Percentiles rank a stretch among this genome's conserved stretches.
phyloP scores from a whole-genome alignment of 2,113 vertebrate genomes.

The Misgurnus anguillicaudatus region DNA sequence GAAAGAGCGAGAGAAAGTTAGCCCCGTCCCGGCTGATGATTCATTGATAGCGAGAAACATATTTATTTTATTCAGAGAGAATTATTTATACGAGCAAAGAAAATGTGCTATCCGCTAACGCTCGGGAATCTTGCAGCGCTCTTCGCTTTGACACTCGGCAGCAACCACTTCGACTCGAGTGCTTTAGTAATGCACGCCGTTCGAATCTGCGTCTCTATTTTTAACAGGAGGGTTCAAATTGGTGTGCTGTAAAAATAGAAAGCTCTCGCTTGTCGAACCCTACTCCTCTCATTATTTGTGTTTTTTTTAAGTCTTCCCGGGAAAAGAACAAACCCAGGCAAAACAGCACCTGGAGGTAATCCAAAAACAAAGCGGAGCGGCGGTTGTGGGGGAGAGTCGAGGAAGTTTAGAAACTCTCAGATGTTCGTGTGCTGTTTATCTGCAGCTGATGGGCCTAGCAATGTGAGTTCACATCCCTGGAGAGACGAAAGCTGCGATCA shows the following conservation, averaged over 20 bases:
- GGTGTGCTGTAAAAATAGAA: constrained; percentile 1
- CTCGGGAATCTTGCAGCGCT: constrained; percentile 53
- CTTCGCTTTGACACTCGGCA: constrained; percentile 42
- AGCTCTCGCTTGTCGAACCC: neutral
- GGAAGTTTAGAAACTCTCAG: constrained; percentile 29
- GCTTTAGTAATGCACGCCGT: constrained; percentile 6
- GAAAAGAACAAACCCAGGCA: constrained; percentile 39
- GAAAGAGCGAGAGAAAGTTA: constrained; percentile 44
- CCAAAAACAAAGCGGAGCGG: constrained; percentile 45
- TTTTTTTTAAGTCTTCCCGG: neutral
- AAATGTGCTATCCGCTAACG: constrained; percentile 67
- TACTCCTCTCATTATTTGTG: constrained; percentile 25
- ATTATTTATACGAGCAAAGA: constrained; percentile 73
- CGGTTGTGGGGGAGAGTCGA: constrained; percentile 14
- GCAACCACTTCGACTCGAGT: neutral
- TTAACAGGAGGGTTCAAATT: constrained; percentile 26
- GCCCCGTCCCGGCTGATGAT: constrained; percentile 65
- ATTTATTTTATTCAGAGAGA: constrained; percentile 70
- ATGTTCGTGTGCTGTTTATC: constrained; percentile 27
- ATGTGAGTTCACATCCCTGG: constrained; percentile 37
- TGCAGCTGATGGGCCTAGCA: constrained; percentile 34
- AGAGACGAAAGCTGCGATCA: constrained; percentile 23
- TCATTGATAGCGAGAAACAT: constrained; percentile 72
- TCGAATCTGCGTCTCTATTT: constrained; percentile 30
- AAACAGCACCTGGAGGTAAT: constrained; percentile 64